Percentiles rank a stretch among this genome's conserved stretches.
Evolutionary conservation across 2,888 invertebrate species (phyloP).

Genomic region (Sarcophaga rosellei): DNA sequence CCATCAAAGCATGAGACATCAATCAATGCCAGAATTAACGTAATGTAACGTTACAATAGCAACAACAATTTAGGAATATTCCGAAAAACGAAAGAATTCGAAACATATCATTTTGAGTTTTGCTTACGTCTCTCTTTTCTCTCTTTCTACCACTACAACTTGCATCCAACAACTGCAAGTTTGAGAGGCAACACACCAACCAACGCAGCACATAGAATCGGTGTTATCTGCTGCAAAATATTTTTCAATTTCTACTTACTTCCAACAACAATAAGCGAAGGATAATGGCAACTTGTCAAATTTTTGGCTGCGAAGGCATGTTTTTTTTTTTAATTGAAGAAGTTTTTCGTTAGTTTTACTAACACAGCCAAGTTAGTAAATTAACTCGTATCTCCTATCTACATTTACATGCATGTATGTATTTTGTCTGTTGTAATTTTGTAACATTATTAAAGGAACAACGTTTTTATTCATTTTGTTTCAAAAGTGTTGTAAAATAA

Average conservation of each 20-base stretch:
- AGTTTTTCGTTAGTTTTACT: neutral
- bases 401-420: neutral
- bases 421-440: neutral
- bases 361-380: neutral
- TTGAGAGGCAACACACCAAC: neutral
- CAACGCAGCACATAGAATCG: neutral
- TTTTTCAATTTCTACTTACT: neutral
- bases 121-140: neutral
- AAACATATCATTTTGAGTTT: too few relatives aligned
- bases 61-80: neutral
- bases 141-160: neutral
- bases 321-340: neutral
- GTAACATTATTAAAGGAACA: too few relatives aligned
- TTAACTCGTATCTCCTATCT: neutral
- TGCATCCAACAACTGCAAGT: neutral
- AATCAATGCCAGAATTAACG: slow-evolving; percentile 52
- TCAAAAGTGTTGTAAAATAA: neutral
- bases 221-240: neutral
- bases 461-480: neutral
- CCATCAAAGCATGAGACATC: slow-evolving; percentile 46
- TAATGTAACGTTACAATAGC: neutral
- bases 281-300: neutral
- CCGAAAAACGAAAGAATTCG: too few relatives aligned
- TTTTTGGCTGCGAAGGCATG: neutral
- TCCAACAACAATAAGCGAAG: neutral